phyloP scores from a whole-genome alignment of 2,888 invertebrate genomes.

The Smittia sp. region DNA sequence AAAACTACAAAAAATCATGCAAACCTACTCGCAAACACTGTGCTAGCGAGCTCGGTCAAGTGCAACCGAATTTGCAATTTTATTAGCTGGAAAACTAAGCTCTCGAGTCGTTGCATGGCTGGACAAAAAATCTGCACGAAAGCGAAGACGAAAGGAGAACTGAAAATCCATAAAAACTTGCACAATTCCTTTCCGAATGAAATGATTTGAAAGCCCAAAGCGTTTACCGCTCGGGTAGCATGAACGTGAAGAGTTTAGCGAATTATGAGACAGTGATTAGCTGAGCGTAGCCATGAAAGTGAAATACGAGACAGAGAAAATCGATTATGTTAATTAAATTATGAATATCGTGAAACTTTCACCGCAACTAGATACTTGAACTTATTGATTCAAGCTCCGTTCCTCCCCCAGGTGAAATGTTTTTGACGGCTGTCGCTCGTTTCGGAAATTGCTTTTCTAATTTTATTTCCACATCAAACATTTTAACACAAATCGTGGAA shows the following conservation, averaged over 20 bases:
- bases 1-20: too few relatives aligned
- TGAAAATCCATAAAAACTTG: too few relatives aligned
- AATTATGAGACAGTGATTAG: neutral
- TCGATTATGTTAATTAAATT: conserved; percentile 32
- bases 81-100: too few relatives aligned
- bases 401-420: too few relatives aligned
- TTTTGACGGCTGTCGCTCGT: too few relatives aligned
- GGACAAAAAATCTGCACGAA: too few relatives aligned
- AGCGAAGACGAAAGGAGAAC: too few relatives aligned
- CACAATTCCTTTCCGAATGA: neutral
- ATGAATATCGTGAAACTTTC: conserved; percentile 4
- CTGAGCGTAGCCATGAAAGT: neutral
- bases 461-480: neutral
- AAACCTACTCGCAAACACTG: too few relatives aligned
- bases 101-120: too few relatives aligned
- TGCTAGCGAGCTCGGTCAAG: too few relatives aligned
- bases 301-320: neutral
- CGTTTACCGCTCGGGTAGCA: neutral
- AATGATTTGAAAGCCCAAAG: neutral
- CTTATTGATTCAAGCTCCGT: neutral
- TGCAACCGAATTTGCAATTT: too few relatives aligned
- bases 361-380: neutral
- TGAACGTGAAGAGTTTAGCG: neutral
- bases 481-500: too few relatives aligned
- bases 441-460: neutral